phyloP scores from a whole-genome alignment of 2,113 vertebrate species.

The Sinosuthora webbiana region DNA sequence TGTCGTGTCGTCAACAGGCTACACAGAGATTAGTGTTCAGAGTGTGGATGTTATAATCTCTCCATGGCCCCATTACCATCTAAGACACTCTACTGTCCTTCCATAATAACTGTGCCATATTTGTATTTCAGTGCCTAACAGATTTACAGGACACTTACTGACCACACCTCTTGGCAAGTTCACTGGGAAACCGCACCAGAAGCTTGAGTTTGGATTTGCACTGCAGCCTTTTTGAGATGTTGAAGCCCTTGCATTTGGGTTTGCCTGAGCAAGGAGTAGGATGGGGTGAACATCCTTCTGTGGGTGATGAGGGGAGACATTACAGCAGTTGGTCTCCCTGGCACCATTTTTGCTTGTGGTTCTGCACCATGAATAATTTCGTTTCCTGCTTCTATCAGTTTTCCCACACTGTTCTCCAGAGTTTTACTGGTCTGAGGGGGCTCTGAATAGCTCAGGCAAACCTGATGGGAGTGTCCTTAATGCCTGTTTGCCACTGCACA shows the following conservation, averaged over 20 bases:
- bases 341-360: background rate
- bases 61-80: background rate
- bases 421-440: background rate
- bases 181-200: background rate
- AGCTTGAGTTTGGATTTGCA: background rate
- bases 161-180: background rate
- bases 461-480: background rate
- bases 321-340: background rate
- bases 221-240: background rate
- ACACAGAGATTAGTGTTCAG: background rate
- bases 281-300: too few relatives aligned
- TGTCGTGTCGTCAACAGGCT: background rate
- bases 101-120: background rate
- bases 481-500: background rate
- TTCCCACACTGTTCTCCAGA: background rate
- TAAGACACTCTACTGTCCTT: background rate
- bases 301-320: background rate
- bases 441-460: background rate
- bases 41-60: slow-evolving; percentile 22
- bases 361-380: background rate
- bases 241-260: background rate
- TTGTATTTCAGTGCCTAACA: background rate
- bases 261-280: background rate
- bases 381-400: background rate
- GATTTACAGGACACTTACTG: background rate